Percentiles rank a stretch among this genome's conserved stretches.
Evolutionary conservation across 2,113 vertebrate genomes (phyloP).

Genomic region (Cranoglanis bouderius): DNA sequence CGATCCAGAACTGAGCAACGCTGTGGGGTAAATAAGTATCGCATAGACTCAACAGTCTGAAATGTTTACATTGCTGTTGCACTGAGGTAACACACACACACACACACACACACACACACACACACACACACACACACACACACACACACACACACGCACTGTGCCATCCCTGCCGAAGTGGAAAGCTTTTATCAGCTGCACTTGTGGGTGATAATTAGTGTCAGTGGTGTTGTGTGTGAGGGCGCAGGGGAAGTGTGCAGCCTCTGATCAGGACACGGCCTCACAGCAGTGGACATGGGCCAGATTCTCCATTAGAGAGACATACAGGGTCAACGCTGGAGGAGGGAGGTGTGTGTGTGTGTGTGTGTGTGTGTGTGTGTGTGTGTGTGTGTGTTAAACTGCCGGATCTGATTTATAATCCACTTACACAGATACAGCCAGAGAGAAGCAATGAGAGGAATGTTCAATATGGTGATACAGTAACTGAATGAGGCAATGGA

Average conservation of each 20-base stretch:
- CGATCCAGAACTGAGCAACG: neutral
- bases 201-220: constrained; percentile 69
- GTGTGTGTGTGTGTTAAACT: neutral
- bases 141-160: too few relatives aligned
- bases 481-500: neutral
- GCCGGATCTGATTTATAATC: constrained; percentile 19
- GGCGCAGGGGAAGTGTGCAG: constrained; percentile 60
- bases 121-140: neutral
- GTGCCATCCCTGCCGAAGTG: constrained; percentile 36
- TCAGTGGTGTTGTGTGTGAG: constrained; percentile 61
- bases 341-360: neutral
- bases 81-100: neutral
- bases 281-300: constrained; percentile 70
- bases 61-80: neutral
- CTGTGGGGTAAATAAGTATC: neutral
- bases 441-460: neutral
- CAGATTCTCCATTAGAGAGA: constrained; percentile 76
- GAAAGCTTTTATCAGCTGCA: constrained; percentile 60
- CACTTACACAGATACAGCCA: constrained; percentile 15
- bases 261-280: constrained; percentile 57
- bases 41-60: neutral
- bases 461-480: neutral
- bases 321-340: constrained; percentile 67
- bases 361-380: constrained; percentile 7
- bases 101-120: neutral